These are phyloP conservation scores for Drosophila longiperda DNA, from an alignment of 2,888 invertebrate genomes.

Conservation along the genomic window DNA sequence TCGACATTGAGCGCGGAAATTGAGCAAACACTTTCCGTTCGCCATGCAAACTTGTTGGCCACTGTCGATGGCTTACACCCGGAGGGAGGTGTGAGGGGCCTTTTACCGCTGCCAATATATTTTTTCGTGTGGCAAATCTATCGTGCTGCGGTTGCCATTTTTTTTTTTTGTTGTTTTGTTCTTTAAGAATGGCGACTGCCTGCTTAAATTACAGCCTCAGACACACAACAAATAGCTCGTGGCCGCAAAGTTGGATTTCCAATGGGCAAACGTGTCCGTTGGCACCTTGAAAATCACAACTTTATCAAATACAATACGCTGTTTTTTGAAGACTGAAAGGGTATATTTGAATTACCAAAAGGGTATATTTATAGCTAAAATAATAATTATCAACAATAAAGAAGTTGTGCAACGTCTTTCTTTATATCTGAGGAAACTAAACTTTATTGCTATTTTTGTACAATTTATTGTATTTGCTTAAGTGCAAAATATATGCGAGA, in stretches of 20 bases:
- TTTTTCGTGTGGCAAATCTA: constrained; percentile 20
- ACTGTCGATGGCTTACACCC: neutral
- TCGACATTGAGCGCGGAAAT: constrained; percentile 69
- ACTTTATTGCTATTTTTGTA: neutral
- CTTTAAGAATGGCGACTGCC: constrained; percentile 25
- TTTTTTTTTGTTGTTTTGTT: neutral
- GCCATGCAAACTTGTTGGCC: constrained; percentile 42
- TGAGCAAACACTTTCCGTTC: constrained; percentile 73
- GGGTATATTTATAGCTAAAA: neutral
- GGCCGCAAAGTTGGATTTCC: constrained; percentile 17
- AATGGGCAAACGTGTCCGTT: constrained; percentile 21
- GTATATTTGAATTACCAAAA: neutral
- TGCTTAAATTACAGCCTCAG: constrained; percentile 55
- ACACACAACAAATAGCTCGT: constrained; percentile 10
- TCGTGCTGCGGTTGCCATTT: constrained; percentile 25
- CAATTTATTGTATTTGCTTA: neutral
- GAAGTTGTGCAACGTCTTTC: neutral
- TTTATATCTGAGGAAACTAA: neutral
- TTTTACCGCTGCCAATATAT: neutral
- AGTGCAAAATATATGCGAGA: neutral
- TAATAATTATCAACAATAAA: neutral
- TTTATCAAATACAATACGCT: neutral
- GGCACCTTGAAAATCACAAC: constrained; percentile 27
- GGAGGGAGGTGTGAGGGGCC: neutral
- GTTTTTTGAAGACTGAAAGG: neutral